Percentiles rank a stretch among this genome's conserved stretches.
These are phyloP conservation scores for Helicoverpa zea DNA, from an alignment of 1,140 invertebrate genomes.

Conservation along the genomic window DNA sequence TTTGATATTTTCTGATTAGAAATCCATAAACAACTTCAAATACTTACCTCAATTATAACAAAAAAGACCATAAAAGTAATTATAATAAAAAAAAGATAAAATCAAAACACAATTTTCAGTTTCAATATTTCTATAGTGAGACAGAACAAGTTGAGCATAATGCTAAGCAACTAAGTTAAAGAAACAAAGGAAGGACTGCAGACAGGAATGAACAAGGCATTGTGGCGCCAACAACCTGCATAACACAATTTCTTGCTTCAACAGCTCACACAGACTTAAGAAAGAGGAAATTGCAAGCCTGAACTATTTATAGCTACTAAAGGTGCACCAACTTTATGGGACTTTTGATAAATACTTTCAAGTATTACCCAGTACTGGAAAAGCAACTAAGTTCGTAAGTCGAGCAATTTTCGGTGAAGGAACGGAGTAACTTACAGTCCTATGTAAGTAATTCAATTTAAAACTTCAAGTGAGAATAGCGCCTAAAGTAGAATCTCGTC, in stretches of 20 bases:
- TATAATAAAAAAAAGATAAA: neutral
- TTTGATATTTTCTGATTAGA: too few relatives aligned
- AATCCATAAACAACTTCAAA: too few relatives aligned
- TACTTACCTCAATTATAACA: too few relatives aligned
- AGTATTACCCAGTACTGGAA: constrained; percentile 1
- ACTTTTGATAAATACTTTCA: constrained; percentile 52
- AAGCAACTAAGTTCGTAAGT: constrained; percentile 21
- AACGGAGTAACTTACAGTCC: constrained; percentile 28
- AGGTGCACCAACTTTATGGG: constrained; percentile 51
- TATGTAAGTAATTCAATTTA: constrained; percentile 44
- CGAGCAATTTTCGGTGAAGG: constrained; percentile 25
- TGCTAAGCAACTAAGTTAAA: neutral
- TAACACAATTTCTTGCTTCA: constrained; percentile 47
- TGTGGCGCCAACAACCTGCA: constrained; percentile 44
- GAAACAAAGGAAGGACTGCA: constrained; percentile 20
- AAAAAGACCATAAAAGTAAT: too few relatives aligned
- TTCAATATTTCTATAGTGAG: neutral
- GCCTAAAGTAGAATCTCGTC: constrained; percentile 22
- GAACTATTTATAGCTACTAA: constrained; percentile 56
- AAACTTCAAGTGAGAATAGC: constrained; percentile 37
- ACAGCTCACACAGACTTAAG: constrained; percentile 41
- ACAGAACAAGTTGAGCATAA: neutral
- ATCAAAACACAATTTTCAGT: neutral
- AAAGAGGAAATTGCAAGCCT: constrained; percentile 52
- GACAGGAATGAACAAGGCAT: constrained; percentile 37